These are phyloP conservation scores for Pocillopora verrucosa DNA, from an alignment of 64 coral and sea anemone species.

Conservation along the genomic window DNA sequence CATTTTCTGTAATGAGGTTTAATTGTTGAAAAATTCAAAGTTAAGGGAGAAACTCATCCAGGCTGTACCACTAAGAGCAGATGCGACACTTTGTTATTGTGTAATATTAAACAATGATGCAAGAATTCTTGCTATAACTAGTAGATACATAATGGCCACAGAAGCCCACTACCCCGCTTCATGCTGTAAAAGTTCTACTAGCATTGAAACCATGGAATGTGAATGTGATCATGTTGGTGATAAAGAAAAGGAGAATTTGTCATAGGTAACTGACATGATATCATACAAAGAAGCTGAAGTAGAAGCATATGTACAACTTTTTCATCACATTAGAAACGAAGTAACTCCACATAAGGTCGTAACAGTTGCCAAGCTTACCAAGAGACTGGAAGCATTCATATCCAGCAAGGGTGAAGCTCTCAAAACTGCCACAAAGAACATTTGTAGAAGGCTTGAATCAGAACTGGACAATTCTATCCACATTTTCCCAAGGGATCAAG, in stretches of 20 bases:
- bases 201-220: conserved; percentile 38
- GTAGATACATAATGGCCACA: conserved; percentile 48
- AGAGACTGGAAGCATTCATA: conserved; percentile 60
- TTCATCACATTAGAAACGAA: conserved; percentile 55
- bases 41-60: conserved; percentile 36
- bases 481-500: conserved; percentile 46
- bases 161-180: conserved; percentile 46
- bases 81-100: conserved; percentile 17
- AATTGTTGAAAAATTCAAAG: conserved; percentile 21
- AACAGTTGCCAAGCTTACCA: conserved; percentile 57
- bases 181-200: conserved; percentile 47
- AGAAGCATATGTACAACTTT: conserved; percentile 47
- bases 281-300: conserved; percentile 46
- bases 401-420: conserved; percentile 57
- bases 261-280: conserved; percentile 35
- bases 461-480: conserved; percentile 55
- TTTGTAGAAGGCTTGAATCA: conserved; percentile 45
- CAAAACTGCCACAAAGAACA: conserved; percentile 44
- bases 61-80: conserved; percentile 49
- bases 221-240: conserved; percentile 29
- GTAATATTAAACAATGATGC: conserved; percentile 36
- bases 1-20: conserved; percentile 42
- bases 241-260: conserved; percentile 33
- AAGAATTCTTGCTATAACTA: conserved; percentile 52
- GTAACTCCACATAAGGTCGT: conserved; percentile 47